Evolutionary conservation across 2,888 invertebrate genomes (phyloP).

Genomic region (Gymnosoma rotundatum): DNA sequence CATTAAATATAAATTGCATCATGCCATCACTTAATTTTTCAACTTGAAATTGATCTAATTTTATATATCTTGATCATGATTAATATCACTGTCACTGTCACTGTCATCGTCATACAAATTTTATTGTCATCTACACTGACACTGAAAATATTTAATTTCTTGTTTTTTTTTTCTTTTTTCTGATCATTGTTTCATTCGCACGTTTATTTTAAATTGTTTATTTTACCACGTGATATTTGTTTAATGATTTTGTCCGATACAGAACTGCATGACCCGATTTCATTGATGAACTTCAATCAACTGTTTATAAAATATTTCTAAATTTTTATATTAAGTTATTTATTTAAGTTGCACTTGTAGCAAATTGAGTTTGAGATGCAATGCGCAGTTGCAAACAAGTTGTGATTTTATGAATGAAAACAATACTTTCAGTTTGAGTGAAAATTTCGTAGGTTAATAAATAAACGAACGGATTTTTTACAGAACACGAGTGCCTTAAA

Average conservation of each 20-base stretch:
- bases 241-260: neutral
- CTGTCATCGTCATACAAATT: constrained; percentile 19
- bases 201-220: constrained; percentile 8
- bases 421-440: constrained; percentile 20
- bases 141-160: constrained; percentile 30
- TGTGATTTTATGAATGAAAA: constrained; percentile 51
- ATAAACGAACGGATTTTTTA: neutral
- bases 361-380: neutral
- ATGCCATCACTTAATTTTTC: no score
- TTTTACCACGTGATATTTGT: constrained; percentile 40
- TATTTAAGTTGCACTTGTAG: constrained; percentile 9
- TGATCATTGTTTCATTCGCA: neutral
- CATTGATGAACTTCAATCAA: constrained; percentile 46
- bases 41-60: no score
- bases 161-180: neutral
- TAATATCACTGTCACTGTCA: constrained; percentile 15
- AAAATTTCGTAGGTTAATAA: neutral
- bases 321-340: neutral
- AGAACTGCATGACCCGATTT: constrained; percentile 20
- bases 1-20: no score
- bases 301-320: constrained; percentile 48
- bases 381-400: constrained; percentile 48
- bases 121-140: constrained; percentile 41
- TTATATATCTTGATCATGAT: neutral
- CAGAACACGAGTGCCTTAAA: neutral